These are phyloP conservation scores for Amblyjoppa fuscipennis DNA, from an alignment of 2,888 invertebrate genomes.

Conservation along the genomic window DNA sequence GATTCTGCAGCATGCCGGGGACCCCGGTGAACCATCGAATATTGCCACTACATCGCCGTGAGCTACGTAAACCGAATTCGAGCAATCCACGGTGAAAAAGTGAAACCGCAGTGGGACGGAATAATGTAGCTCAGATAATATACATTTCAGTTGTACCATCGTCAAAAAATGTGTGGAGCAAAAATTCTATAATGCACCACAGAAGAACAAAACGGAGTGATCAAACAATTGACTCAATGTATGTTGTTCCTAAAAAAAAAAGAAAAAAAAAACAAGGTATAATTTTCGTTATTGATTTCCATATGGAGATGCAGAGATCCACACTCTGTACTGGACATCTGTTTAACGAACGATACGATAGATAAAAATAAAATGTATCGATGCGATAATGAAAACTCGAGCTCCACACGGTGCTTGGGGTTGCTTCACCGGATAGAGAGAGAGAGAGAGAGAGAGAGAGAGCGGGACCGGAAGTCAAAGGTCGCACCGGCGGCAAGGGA, in stretches of 20 bases:
- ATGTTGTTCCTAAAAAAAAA: neutral
- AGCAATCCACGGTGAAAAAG: neutral
- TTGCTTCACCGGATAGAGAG: neutral
- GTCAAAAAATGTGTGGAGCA: too few relatives aligned
- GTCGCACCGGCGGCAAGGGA: conserved; percentile 35
- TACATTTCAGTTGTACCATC: neutral
- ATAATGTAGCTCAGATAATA: conserved; percentile 3
- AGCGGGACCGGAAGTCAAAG: conserved; percentile 47
- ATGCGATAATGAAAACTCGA: conserved; percentile 21
- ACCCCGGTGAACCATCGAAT: conserved; percentile 21
- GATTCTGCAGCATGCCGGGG: conserved; percentile 13
- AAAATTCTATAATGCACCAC: too few relatives aligned
- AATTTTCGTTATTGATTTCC: neutral
- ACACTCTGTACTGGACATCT: neutral
- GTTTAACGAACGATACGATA: conserved; percentile 21
- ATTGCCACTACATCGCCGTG: conserved; percentile 29
- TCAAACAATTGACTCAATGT: too few relatives aligned
- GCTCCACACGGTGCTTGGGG: neutral
- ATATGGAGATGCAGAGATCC: neutral
- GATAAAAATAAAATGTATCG: conserved; percentile 34
- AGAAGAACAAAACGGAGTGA: too few relatives aligned
- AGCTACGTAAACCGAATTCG: neutral
- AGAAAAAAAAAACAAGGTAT: neutral
- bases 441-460: neutral
- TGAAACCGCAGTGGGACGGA: neutral